Evolutionary conservation across 2,888 invertebrate genomes (phyloP), one percentile per base, ranked within the genome.

Genomic region (Zootermopsis nevadensis): DNA sequence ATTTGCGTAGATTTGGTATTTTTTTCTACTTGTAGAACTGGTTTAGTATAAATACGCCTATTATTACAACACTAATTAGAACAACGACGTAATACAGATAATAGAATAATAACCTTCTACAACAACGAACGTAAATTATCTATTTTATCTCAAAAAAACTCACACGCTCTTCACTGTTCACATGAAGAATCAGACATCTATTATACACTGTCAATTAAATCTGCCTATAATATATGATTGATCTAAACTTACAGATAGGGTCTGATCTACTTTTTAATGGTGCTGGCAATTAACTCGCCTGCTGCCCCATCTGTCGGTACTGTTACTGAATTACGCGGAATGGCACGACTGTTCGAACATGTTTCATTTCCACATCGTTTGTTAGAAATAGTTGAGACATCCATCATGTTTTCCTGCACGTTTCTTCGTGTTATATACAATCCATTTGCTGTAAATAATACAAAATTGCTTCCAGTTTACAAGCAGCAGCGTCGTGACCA

Each of bases 341-440:
- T 42, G 42, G 74, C 74, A 74, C 38, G 35, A 69, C 69, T 31
- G 33, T 31, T 69, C 69, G 69, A 69, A 74, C 74, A 74, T 74
- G 74, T 38, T 74, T 74, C 74, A 74, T 74, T 74, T 74, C 74
- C 74, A 74, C 74, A n/a, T 74, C 74, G 74, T 74, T 74, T 74
- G 74, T 74, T 74, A 74, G 35, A 74, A 74, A 74, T 42, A 38
- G 74, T 42, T 74, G 74, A 74, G 74, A 74, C 74, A 74, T 74
- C 74, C 74, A 74, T 74, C 74, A 74, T 72, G 72, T 31, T n/a
- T 33, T 72, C 35, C 35, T 72, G 30, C 72, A 24, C 38, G 38
- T 74, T 69, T 33, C 69, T 33, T 69, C 69, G 27, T 38, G 74
- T 74, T 33, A 12, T 42, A 74, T 15, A n/a, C 38, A 74, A 38